phyloP scores from a whole-genome alignment of 2,888 invertebrate species.

The Brachycybe producta region DNA sequence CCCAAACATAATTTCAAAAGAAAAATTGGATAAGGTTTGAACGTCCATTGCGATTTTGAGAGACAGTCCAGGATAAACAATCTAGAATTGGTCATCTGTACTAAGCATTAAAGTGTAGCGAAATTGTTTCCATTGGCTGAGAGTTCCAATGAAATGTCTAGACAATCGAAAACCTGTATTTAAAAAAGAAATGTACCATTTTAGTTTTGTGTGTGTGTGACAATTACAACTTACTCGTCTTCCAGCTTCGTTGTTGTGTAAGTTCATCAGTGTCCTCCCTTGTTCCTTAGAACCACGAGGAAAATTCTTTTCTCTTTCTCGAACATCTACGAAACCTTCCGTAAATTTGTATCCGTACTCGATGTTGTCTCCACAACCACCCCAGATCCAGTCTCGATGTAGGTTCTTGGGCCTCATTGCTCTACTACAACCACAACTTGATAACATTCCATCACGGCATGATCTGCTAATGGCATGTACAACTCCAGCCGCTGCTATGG shows the following conservation, averaged over 20 bases:
- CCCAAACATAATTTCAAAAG: too few species aligned
- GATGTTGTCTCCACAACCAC: conserved; percentile 93
- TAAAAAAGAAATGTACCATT: too few species aligned
- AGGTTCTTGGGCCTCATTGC: conserved; percentile 68
- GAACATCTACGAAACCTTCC: conserved; percentile 54
- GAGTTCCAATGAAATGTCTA: too few species aligned
- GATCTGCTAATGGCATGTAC: conserved; percentile 76
- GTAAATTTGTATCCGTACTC: conserved; percentile 82
- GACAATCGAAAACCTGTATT: too few species aligned
- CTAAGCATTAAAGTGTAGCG: too few species aligned
- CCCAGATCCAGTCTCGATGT: conserved; percentile 91
- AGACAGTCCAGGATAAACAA: too few species aligned
- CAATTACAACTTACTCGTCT: conserved; percentile 74
- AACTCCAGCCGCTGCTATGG: conserved; percentile 49
- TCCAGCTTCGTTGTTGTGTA: conserved; percentile 97
- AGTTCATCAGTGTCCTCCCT: conserved; percentile 82
- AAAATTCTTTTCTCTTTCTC: conserved; percentile 61
- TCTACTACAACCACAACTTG: conserved; percentile 79
- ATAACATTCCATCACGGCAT: conserved; percentile 77
- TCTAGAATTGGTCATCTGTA: too few species aligned
- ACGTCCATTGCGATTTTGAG: too few species aligned
- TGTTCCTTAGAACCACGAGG: conserved; percentile 68
- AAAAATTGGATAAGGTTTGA: too few species aligned
- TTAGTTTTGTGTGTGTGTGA: too few species aligned
- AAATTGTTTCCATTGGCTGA: too few species aligned